These are phyloP conservation scores for Mandrillus leucophaeus DNA, from an alignment of 2,113 vertebrate genomes.

Conservation along the genomic window DNA sequence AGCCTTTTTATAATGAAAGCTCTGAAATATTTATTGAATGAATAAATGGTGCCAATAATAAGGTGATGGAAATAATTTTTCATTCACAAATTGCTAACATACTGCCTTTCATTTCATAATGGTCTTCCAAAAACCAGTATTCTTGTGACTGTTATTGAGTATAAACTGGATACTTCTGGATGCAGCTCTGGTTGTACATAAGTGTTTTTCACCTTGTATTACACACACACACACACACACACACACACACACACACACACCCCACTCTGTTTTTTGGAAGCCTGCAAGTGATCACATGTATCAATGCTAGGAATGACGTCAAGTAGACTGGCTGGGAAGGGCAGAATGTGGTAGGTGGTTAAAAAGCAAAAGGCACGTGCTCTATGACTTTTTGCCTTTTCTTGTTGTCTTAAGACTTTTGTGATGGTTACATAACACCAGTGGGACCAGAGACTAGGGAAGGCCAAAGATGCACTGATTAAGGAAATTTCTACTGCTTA, in stretches of 20 bases:
- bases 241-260: too few species aligned
- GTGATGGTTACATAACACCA: slow-evolving; percentile 10
- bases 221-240: too few species aligned
- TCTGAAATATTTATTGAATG: slow-evolving; percentile 1
- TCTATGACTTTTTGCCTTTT: neutral
- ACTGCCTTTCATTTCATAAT: neutral
- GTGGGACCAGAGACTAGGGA: neutral
- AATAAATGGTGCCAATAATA: neutral
- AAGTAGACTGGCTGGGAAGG: neutral
- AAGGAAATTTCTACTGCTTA: neutral
- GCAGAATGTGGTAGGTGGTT: neutral
- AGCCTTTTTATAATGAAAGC: neutral
- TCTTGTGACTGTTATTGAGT: neutral
- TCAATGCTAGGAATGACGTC: neutral
- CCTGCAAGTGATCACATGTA: neutral
- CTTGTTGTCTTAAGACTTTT: slow-evolving; percentile 56
- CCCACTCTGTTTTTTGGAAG: neutral
- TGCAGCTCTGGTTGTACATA: neutral
- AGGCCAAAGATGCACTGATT: neutral
- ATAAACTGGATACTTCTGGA: neutral
- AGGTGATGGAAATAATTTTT: neutral
- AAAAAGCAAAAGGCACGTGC: neutral
- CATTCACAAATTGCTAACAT: neutral
- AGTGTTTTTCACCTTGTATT: neutral
- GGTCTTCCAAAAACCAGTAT: neutral